Evolutionary conservation across 1,140 invertebrate genomes (phyloP).

Genomic region (Drosophila fuyamai): DNA sequence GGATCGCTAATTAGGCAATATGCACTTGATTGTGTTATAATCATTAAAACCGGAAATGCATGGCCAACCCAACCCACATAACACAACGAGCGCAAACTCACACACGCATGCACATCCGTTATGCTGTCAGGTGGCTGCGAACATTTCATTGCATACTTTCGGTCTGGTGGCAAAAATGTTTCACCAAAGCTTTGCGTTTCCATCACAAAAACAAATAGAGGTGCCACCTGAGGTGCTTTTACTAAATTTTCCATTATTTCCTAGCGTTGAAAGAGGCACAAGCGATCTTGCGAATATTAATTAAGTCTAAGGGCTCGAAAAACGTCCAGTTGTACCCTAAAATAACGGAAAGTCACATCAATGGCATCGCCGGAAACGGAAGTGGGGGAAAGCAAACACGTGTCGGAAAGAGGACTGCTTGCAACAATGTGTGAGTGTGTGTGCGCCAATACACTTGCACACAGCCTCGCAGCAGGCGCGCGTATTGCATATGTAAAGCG

Average conservation of each 20-base stretch:
- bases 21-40: slow-evolving; percentile 82
- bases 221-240: background rate
- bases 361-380: slow-evolving; percentile 59
- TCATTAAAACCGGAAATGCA: slow-evolving; percentile 80
- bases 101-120: background rate
- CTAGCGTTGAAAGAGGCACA: background rate
- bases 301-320: slow-evolving; percentile 8
- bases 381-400: slow-evolving; percentile 72
- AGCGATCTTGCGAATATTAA: slow-evolving; percentile 21
- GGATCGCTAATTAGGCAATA: slow-evolving; percentile 79
- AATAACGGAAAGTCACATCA: slow-evolving; percentile 28
- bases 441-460: slow-evolving; percentile 10
- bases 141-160: slow-evolving; percentile 33
- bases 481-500: slow-evolving; percentile 74
- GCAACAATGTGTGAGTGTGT: slow-evolving; percentile 64
- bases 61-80: slow-evolving; percentile 34
- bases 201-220: slow-evolving; percentile 16
- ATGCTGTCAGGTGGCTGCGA: slow-evolving; percentile 16
- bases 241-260: background rate
- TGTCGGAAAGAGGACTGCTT: slow-evolving; percentile 70
- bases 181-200: slow-evolving; percentile 18
- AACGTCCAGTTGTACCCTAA: background rate
- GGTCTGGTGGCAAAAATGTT: slow-evolving; percentile 17
- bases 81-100: slow-evolving; percentile 15
- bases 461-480: slow-evolving; percentile 7